These are phyloP conservation scores for Bombylius major DNA, from an alignment of 2,888 invertebrate genomes.

Conservation along the genomic window DNA sequence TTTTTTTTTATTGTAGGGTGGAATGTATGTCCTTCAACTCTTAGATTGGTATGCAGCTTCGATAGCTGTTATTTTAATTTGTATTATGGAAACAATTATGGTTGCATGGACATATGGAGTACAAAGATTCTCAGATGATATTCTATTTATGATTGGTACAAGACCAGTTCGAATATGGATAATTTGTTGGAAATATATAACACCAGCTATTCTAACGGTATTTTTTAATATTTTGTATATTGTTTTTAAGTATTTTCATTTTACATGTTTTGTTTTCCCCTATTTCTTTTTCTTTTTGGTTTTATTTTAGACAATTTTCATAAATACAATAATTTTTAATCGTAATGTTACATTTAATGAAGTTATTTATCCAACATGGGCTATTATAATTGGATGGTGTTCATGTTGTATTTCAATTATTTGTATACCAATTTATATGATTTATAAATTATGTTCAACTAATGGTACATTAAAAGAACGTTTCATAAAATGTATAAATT, in stretches of 20 bases:
- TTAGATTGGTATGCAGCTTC: conserved; percentile 82
- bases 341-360: conserved; percentile 42
- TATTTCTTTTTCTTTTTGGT: conserved; percentile 1
- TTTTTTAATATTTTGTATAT: conserved; percentile 11
- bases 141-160: conserved; percentile 57
- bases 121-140: conserved; percentile 47
- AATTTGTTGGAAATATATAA: conserved; percentile 56
- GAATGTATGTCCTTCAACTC: conserved; percentile 71
- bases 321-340: conserved; percentile 47
- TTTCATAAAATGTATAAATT: conserved; percentile 29
- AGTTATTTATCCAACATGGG: conserved; percentile 45
- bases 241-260: conserved; percentile 4
- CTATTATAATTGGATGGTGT: conserved; percentile 46
- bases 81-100: conserved; percentile 64
- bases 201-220: conserved; percentile 56
- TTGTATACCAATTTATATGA: conserved; percentile 58
- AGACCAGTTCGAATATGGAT: conserved; percentile 53
- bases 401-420: conserved; percentile 57
- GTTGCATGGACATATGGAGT: conserved; percentile 74
- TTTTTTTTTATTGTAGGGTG: conserved; percentile 45
- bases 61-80: conserved; percentile 63
- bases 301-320: conserved; percentile 48
- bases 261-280: too few relatives aligned
- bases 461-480: conserved; percentile 24
- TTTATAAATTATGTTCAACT: conserved; percentile 41